Evolutionary conservation across 2,888 invertebrate genomes (phyloP).

Genomic region (Leptinotarsa haldemani): DNA sequence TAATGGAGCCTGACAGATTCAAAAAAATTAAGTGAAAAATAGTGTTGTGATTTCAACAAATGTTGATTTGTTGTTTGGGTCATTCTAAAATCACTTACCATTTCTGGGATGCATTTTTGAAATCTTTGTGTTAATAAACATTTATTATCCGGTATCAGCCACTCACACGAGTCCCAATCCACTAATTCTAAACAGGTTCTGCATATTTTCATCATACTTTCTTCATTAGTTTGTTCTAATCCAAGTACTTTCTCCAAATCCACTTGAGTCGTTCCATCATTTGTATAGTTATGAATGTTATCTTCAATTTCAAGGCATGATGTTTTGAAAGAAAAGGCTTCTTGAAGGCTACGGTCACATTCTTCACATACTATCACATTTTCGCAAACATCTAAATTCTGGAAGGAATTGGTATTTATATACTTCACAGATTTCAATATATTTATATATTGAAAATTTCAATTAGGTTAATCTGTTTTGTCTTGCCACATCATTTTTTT

Average conservation of each 20-base stretch:
- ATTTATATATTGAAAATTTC: not conserved
- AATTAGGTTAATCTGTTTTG: not conserved
- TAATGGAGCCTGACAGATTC: too few species aligned
- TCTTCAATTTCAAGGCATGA: constrained; percentile 32
- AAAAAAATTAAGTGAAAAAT: too few species aligned
- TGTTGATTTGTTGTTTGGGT: not conserved
- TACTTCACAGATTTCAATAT: too few species aligned
- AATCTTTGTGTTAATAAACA: constrained; percentile 11
- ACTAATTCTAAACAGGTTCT: constrained; percentile 27
- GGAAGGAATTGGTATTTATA: not conserved
- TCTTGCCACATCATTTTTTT: too few species aligned
- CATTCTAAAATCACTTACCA: constrained; percentile 10
- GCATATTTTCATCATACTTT: constrained; percentile 23
- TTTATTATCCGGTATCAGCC: constrained; percentile 14
- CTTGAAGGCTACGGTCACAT: constrained; percentile 10
- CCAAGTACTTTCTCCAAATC: constrained; percentile 32
- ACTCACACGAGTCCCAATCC: constrained; percentile 18
- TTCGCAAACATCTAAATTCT: constrained; percentile 21
- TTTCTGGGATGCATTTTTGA: constrained; percentile 26
- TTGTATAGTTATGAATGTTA: constrained; percentile 27
- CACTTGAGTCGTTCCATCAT: constrained; percentile 24
- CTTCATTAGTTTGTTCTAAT: constrained; percentile 14
- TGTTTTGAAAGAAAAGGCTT: constrained; percentile 28
- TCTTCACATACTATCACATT: constrained; percentile 19
- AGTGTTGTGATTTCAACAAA: not conserved